phyloP scores from a whole-genome alignment of 2,113 vertebrate genomes.

The Notarius quadriscutis region DNA sequence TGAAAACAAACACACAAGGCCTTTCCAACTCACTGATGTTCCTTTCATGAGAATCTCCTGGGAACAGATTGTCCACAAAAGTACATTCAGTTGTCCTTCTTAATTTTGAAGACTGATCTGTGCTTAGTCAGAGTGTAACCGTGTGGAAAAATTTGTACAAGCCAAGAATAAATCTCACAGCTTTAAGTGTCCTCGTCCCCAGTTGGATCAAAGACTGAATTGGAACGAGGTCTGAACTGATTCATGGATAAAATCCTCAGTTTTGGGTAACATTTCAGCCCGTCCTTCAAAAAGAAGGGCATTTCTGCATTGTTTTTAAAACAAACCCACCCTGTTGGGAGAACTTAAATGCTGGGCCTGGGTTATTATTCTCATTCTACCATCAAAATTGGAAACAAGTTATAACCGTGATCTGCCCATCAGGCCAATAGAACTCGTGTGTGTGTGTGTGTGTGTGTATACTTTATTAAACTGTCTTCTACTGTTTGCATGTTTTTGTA shows the following conservation, averaged over 20 bases:
- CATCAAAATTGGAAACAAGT: neutral
- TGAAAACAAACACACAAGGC: conserved; percentile 22
- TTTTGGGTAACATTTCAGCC: neutral
- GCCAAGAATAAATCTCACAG: neutral
- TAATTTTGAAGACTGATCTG: neutral
- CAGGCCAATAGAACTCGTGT: neutral
- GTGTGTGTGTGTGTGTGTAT: neutral
- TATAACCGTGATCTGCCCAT: neutral
- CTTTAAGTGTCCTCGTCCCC: neutral
- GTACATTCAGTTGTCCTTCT: conserved; percentile 17
- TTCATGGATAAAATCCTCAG: neutral
- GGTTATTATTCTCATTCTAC: neutral
- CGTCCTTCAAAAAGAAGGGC: neutral
- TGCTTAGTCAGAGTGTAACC: neutral
- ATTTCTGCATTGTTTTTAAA: neutral
- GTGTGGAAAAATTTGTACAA: neutral
- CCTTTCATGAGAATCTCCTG: conserved; percentile 30
- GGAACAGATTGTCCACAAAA: conserved; percentile 12
- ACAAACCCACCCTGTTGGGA: no score
- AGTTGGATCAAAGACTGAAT: neutral
- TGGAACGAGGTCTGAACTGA: neutral
- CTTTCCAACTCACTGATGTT: conserved; percentile 26
- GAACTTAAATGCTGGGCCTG: neutral
- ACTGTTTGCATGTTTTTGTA: neutral
- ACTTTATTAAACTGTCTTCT: conserved; percentile 9